Conservation (phyloP, 2,113 vertebrate genomes). For the Collichthys lucidus region DNA sequence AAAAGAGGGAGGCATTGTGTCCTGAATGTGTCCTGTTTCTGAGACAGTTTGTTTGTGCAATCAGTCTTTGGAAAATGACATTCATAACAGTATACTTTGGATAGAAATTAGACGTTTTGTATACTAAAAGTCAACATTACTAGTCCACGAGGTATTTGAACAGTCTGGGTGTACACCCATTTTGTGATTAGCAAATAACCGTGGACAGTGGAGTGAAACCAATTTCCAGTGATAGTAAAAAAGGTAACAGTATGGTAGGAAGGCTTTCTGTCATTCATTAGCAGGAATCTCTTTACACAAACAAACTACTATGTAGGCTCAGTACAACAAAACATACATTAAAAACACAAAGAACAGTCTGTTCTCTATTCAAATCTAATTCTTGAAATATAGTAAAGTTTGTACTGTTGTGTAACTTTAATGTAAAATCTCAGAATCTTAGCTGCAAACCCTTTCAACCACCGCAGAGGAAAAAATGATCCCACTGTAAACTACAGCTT, state of each 20-base stretch:
- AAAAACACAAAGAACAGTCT: background rate
- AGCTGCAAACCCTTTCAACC: constrained; percentile 35
- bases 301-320: constrained; percentile 14
- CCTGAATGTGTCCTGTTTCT: constrained; percentile 25
- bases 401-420: background rate
- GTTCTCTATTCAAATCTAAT: background rate
- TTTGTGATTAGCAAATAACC: background rate
- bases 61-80: constrained; percentile 46
- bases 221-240: constrained; percentile 41
- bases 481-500: constrained; percentile 61
- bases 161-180: constrained; percentile 25
- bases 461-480: constrained; percentile 34
- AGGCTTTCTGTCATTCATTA: background rate
- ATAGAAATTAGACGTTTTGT: constrained; percentile 13
- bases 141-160: constrained; percentile 52
- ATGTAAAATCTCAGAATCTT: constrained; percentile 13
- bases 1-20: constrained; percentile 53
- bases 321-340: background rate
- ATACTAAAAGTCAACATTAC: constrained; percentile 34
- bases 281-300: constrained; percentile 26
- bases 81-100: constrained; percentile 28
- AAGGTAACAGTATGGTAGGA: constrained; percentile 9
- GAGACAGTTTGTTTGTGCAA: constrained; percentile 34
- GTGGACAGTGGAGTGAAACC: constrained; percentile 8
- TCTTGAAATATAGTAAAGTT: background rate